Evolutionary conservation across 2,888 invertebrate genomes (phyloP).

Genomic region (Hydroisotoma schaefferi): DNA sequence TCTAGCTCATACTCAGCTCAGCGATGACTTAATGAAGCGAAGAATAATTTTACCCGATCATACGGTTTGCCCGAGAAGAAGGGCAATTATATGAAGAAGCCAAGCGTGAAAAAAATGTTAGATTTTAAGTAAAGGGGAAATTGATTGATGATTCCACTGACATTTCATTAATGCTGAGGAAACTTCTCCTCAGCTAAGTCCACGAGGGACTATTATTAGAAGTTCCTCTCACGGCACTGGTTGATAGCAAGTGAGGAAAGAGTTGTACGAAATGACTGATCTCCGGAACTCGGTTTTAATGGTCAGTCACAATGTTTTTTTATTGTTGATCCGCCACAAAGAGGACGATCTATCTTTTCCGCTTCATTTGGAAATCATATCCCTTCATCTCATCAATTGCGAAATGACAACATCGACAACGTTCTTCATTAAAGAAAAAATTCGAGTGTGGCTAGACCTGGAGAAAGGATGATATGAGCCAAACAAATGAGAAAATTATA

Average conservation of each 20-base stretch:
- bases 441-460: not conserved
- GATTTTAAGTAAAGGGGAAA: conserved; percentile 38
- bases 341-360: conserved; percentile 41
- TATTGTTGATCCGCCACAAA: conserved; percentile 18
- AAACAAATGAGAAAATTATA: not conserved
- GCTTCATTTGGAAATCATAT: conserved; percentile 30
- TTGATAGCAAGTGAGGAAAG: conserved; percentile 7
- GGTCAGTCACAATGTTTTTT: conserved; percentile 21
- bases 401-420: not conserved
- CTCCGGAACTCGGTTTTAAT: conserved; percentile 25
- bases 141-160: conserved; percentile 48
- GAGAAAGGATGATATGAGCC: no score
- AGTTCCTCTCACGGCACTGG: not conserved
- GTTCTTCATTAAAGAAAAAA: not conserved
- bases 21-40: conserved; percentile 43
- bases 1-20: no score
- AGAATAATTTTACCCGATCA: no score
- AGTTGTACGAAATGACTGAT: conserved; percentile 18
- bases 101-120: conserved; percentile 45
- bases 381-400: conserved; percentile 13
- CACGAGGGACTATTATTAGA: not conserved
- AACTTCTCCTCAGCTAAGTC: not conserved
- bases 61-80: no score
- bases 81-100: conserved; percentile 42
- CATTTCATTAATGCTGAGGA: conserved; percentile 41